phyloP scores from a whole-genome alignment of 2,888 invertebrate genomes.

The Pegoplata infirma region DNA sequence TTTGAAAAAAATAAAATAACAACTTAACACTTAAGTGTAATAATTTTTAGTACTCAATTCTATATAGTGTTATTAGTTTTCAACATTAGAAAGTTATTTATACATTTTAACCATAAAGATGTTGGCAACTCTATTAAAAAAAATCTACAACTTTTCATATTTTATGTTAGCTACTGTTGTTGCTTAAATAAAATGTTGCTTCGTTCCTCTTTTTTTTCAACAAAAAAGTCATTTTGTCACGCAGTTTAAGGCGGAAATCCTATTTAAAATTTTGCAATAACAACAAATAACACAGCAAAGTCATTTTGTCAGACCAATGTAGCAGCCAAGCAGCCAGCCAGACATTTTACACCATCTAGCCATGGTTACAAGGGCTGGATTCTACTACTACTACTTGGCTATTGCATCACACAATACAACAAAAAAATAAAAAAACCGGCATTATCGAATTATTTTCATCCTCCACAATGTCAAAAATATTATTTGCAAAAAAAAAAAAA shows the following conservation, averaged over 20 bases:
- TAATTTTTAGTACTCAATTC: conserved; percentile 46
- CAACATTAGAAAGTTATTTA: conserved; percentile 32
- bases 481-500: too few species aligned
- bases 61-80: conserved; percentile 52
- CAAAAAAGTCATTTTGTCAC: conserved; percentile 62
- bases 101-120: too few species aligned
- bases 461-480: too few species aligned
- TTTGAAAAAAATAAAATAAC: conserved; percentile 38
- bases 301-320: background rate
- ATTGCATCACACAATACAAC: background rate
- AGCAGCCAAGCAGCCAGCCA: background rate
- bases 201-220: conserved; percentile 16
- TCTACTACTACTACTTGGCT: too few species aligned
- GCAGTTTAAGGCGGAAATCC: conserved; percentile 62
- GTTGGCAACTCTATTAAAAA: background rate
- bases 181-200: too few species aligned
- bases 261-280: conserved; percentile 45
- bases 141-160: background rate
- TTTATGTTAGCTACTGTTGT: background rate
- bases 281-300: conserved; percentile 31
- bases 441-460: too few species aligned
- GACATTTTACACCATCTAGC: conserved; percentile 17
- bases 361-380: too few species aligned
- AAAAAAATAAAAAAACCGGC: too few species aligned
- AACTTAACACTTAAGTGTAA: conserved; percentile 50